A percentile compares a stretch with the other conserved stretches of the same genome.
These are phyloP conservation scores for Ceratitis capitata DNA, from an alignment of 1,140 invertebrate genomes.

Conservation along the genomic window DNA sequence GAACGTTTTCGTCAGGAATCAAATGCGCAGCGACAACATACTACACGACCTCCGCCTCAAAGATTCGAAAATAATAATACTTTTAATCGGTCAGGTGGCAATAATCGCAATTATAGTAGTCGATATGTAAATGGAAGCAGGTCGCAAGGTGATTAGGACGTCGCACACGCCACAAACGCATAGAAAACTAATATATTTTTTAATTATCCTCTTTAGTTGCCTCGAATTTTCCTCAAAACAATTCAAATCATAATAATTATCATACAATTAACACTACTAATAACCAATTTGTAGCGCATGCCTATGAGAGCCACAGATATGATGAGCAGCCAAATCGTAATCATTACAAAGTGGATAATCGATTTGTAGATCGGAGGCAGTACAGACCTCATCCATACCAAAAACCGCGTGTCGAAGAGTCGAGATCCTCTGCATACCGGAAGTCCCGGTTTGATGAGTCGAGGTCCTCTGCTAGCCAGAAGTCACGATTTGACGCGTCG, in stretches of 20 bases:
- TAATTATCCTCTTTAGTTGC: not conserved
- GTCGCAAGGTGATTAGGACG: not conserved
- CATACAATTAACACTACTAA: not conserved
- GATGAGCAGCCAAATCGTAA: not conserved
- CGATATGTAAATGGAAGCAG: not conserved
- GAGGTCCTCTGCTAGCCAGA: too few species aligned
- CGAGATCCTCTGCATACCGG: too few species aligned
- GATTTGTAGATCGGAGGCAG: not conserved
- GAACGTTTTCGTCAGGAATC: not conserved
- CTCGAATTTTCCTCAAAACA: not conserved
- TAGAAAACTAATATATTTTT: not conserved
- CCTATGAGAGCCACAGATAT: not conserved
- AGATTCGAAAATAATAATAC: not conserved
- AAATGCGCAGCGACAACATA: not conserved
- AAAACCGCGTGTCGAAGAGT: too few species aligned
- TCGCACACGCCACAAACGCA: not conserved
- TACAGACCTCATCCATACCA: not conserved
- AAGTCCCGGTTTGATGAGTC: too few species aligned
- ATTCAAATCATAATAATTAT: not conserved
- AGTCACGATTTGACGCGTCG: too few species aligned
- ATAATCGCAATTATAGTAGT: not conserved
- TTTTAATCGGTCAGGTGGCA: not conserved
- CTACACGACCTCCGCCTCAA: not conserved
- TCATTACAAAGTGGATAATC: not conserved
- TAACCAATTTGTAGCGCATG: not conserved